Evolutionary conservation across 1,140 invertebrate genomes (phyloP).

Genomic region (Mesaphorura yosii): DNA sequence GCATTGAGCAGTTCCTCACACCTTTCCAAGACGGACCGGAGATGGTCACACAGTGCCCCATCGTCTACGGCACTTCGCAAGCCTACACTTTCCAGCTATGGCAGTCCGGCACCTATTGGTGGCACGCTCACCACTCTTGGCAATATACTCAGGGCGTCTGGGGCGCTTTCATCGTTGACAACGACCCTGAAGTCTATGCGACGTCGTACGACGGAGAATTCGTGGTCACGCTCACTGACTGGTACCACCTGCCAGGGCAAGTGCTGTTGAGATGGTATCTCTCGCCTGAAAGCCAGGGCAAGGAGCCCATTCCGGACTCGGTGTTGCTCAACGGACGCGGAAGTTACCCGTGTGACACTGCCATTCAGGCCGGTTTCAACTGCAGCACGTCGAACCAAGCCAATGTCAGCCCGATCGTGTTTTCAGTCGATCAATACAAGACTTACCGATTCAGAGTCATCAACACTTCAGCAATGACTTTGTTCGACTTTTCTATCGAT

Average conservation of each 20-base stretch:
- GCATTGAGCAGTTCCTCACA: constrained; percentile 3
- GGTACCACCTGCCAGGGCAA: constrained; percentile 8
- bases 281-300: background rate
- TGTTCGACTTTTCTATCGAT: constrained; percentile 23
- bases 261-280: background rate
- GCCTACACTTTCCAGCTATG: constrained; percentile 5
- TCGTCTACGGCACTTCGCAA: background rate
- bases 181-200: constrained; percentile 1
- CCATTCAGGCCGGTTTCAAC: background rate
- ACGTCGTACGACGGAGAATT: constrained; percentile 9
- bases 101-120: constrained; percentile 16
- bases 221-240: constrained; percentile 14
- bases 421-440: background rate
- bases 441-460: constrained; percentile 18
- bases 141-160: constrained; percentile 20
- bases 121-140: constrained; percentile 10
- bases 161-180: constrained; percentile 16
- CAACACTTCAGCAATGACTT: background rate
- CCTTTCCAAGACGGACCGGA: constrained; percentile 16
- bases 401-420: background rate
- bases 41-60: constrained; percentile 15
- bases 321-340: constrained; percentile 18
- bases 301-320: constrained; percentile 12
- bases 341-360: constrained; percentile 3
- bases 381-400: background rate